Evolutionary conservation across 2,113 vertebrate species (phyloP).

Genomic region (Plecotus auritus): DNA sequence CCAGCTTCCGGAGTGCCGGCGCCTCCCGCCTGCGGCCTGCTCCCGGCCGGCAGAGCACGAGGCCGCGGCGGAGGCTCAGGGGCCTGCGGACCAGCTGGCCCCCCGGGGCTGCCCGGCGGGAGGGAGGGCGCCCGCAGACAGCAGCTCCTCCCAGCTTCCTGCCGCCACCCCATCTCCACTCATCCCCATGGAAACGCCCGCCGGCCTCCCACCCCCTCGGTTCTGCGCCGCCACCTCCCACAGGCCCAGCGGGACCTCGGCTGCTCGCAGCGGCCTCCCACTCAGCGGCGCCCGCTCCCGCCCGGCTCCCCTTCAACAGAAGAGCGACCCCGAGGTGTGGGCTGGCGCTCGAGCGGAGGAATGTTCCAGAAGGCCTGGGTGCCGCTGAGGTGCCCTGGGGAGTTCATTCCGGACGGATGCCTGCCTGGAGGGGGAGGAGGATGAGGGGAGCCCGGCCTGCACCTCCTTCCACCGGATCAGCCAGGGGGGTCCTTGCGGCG

Average conservation of each 20-base stretch:
- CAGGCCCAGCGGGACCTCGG: background rate
- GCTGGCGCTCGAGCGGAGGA: background rate
- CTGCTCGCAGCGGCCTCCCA: background rate
- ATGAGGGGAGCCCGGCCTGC: rapidly evolving
- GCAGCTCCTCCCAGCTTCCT: no score
- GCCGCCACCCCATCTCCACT: background rate
- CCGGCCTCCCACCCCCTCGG: background rate
- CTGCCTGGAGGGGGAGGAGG: rapidly evolving
- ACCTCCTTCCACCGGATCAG: background rate
- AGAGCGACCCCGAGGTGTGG: background rate
- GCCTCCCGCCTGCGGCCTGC: no score
- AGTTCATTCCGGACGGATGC: rapidly evolving
- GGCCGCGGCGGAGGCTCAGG: no score
- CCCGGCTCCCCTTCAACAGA: background rate
- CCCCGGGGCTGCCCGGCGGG: rapidly evolving
- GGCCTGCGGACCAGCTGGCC: no score
- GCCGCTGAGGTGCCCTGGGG: rapidly evolving
- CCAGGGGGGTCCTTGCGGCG: rapidly evolving
- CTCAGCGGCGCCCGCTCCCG: background rate
- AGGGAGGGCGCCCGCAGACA: rapidly evolving
- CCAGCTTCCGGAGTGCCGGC: no score
- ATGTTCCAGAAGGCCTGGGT: background rate
- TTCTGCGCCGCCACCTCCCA: rapidly evolving
- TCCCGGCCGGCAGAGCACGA: no score
- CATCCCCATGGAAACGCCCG: background rate